Evolutionary conservation across 2,888 invertebrate species (phyloP), one percentile per base, ranked within the genome.

Genomic region (Melanostoma scalare): DNA sequence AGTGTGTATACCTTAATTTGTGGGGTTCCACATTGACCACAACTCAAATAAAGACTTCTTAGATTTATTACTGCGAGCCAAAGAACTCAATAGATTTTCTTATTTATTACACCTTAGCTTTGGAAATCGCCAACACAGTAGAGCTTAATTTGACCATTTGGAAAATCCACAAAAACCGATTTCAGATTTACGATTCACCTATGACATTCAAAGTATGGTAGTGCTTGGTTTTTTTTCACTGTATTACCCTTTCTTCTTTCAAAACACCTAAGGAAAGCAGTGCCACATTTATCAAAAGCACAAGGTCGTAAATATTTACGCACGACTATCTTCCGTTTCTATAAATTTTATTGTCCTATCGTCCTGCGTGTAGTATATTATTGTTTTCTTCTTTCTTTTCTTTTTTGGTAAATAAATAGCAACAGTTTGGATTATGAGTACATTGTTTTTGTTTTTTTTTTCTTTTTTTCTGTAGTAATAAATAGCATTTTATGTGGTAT

Each of bases 221-320:
- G 8, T 50, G 30, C 63, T 38, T 46, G 20, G 33, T 10, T 36
- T 48, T 36, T 20, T 31, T 6, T 46, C 36, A 35, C n/a, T 52
- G 1, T 33, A 3, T 67, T 36, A 20, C 42, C 58, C 20, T 31
- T 50, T 46, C 42, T 4, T 3, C 58, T 20, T n/a, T 35, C 10
- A 2, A 55, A 58, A 46, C 48, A 60, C 61, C 65, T 65, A 52
- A 67, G 35, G 58, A 72, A 52, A 44, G 60, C 53, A 60, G 20
- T 67, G 46, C n/a, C 52, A 31, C 58, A 67, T 72, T 72, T 78
- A 71, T 72, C 71, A 65, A 65, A 72, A 48, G 48, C 60, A 61
- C 58, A 60, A 72, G 65, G 72, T 72, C 72, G 72, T 78, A 78
- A 78, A 72, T 78, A 78, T 78, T 67, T 67, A 67, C 78, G 46